Percentiles rank a stretch among this genome's conserved stretches.
These are phyloP conservation scores for Lasiommata megera DNA, from an alignment of 2,888 invertebrate genomes.

Conservation along the genomic window DNA sequence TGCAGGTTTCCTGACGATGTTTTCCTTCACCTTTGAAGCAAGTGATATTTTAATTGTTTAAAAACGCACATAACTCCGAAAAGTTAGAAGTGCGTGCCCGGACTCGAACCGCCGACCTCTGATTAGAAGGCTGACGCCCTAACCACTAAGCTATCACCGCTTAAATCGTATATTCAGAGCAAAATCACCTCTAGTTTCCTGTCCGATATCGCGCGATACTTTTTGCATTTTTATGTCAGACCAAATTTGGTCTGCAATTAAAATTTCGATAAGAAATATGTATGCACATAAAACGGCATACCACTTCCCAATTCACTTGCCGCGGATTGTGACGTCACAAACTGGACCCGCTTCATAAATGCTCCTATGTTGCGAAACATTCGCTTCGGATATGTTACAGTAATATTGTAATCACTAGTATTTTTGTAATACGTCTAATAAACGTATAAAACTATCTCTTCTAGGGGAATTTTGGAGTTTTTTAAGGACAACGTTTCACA, in stretches of 20 bases:
- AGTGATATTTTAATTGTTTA: no score
- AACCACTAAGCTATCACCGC: no score
- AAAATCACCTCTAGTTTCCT: not conserved
- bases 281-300: constrained; percentile 5
- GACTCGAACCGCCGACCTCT: no score
- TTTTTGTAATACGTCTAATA: not conserved
- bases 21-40: no score
- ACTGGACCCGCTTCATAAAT: constrained; percentile 47
- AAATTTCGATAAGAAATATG: constrained; percentile 19
- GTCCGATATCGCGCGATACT: not conserved
- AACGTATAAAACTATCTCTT: not conserved
- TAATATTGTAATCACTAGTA: not conserved
- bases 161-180: not conserved
- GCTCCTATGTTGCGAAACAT: constrained; percentile 62
- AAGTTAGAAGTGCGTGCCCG: no score
- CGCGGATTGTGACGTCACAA: constrained; percentile 37
- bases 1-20: no score
- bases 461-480: no score
- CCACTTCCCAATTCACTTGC: constrained; percentile 23
- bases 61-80: no score
- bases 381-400: constrained; percentile 41
- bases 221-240: constrained; percentile 4
- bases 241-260: constrained; percentile 13
- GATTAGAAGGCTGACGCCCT: no score
- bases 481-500: no score